phyloP scores from a whole-genome alignment of 2,888 invertebrate species.

The Macrosoma leucophasiata region DNA sequence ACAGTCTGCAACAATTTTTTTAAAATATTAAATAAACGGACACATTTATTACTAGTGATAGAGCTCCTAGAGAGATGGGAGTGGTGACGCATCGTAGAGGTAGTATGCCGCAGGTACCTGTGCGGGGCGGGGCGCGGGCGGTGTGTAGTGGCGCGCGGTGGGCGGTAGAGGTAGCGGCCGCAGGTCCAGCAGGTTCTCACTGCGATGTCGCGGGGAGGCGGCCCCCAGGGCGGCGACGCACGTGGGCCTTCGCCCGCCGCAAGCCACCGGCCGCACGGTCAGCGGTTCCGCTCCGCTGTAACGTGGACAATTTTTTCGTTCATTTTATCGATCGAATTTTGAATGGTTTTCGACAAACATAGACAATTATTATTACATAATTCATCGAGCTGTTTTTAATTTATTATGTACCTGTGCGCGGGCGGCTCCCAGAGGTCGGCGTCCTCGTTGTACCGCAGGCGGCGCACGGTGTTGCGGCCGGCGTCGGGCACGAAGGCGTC shows the following conservation, averaged over 20 bases:
- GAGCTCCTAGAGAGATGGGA: background rate
- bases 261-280: slow-evolving; percentile 78
- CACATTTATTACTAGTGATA: no score
- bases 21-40: no score
- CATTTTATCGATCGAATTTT: no score
- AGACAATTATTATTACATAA: no score
- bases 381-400: no score
- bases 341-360: no score
- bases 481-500: slow-evolving; percentile 75
- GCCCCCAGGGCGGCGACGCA: slow-evolving; percentile 78
- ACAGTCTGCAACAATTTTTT: slow-evolving; percentile 33
- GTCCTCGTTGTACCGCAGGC: slow-evolving; percentile 46
- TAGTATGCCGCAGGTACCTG: slow-evolving; percentile 4
- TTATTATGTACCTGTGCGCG: slow-evolving; percentile 32
- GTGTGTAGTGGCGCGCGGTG: slow-evolving; percentile 85
- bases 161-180: slow-evolving; percentile 84
- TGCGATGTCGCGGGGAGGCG: slow-evolving; percentile 59
- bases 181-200: slow-evolving; percentile 84
- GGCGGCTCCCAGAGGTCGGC: slow-evolving; percentile 50
- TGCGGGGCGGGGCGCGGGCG: slow-evolving; percentile 57
- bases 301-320: background rate
- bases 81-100: background rate
- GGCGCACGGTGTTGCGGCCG: slow-evolving; percentile 29
- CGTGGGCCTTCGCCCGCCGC: slow-evolving; percentile 76
- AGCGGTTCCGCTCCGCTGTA: slow-evolving; percentile 45